Evolutionary conservation across 2,113 vertebrate species (phyloP).

Genomic region (Amphiprion percula): DNA sequence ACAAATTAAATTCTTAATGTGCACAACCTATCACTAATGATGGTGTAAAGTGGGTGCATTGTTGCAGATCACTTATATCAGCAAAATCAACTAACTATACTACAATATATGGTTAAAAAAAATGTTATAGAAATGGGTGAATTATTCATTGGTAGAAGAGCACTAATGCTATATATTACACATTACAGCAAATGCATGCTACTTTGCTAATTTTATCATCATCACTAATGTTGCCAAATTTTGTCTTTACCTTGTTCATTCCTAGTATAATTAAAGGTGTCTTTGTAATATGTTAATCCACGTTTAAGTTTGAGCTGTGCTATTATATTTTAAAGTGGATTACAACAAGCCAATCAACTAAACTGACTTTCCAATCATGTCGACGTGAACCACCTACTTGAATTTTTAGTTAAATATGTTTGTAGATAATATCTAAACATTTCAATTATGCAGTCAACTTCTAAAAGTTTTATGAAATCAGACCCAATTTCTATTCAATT

Average conservation of each 20-base stretch:
- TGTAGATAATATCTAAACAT: not conserved
- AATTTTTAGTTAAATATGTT: not conserved
- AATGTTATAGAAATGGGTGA: not conserved
- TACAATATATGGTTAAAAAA: slow-evolving; percentile 30
- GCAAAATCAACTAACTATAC: slow-evolving; percentile 31
- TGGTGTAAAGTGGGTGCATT: slow-evolving; percentile 49
- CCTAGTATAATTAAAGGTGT: too few relatives aligned
- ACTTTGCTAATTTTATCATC: not conserved
- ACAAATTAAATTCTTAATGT: slow-evolving; percentile 69
- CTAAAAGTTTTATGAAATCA: too few relatives aligned
- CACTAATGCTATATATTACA: not conserved
- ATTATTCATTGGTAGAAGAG: slow-evolving; percentile 10
- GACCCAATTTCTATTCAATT: too few relatives aligned
- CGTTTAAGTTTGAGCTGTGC: too few relatives aligned
- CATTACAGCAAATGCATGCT: not conserved
- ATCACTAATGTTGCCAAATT: not conserved
- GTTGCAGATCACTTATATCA: slow-evolving; percentile 53
- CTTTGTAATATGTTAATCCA: too few relatives aligned
- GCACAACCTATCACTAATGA: slow-evolving; percentile 59
- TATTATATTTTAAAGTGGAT: too few relatives aligned
- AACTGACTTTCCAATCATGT: not conserved
- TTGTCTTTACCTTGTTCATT: not conserved
- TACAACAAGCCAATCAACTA: not conserved
- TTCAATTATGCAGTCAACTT: too few relatives aligned
- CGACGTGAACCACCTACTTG: not conserved